phyloP scores from a whole-genome alignment of 2,888 invertebrate species.

The Trichogramma evanescens region DNA sequence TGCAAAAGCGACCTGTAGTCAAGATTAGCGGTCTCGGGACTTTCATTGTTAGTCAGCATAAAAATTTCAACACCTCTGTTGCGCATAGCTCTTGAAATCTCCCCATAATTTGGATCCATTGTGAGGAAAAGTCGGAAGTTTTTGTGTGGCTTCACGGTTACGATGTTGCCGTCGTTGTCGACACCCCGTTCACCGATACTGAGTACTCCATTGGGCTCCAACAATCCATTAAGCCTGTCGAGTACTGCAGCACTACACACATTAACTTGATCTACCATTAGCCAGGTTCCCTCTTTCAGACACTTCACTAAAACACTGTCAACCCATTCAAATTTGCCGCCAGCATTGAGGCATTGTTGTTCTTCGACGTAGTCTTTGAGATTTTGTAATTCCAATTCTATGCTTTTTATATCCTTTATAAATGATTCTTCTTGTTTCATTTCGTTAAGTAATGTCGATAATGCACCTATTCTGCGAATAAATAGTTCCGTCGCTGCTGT shows the following conservation, averaged over 20 bases:
- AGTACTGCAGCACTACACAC: conserved; percentile 93
- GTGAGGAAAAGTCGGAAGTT: conserved; percentile 91
- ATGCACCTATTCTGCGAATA: conserved; percentile 42
- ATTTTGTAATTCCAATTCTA: conserved; percentile 42
- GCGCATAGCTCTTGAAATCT: conserved; percentile 96
- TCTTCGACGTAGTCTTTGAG: conserved; percentile 49
- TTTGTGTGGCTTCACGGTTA: conserved; percentile 73
- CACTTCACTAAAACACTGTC: conserved; percentile 84
- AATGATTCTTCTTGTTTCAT: conserved; percentile 27
- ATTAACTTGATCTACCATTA: conserved; percentile 88
- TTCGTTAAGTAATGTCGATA: conserved; percentile 37
- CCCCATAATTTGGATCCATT: conserved; percentile 91
- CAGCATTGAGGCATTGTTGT: conserved; percentile 63
- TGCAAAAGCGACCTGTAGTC: conserved; percentile 54
- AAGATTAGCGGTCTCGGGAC: conserved; percentile 24
- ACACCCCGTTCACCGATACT: conserved; percentile 88
- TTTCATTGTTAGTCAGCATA: conserved; percentile 42
- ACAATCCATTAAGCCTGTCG: conserved; percentile 88
- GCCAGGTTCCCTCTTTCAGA: conserved; percentile 73
- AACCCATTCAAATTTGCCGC: conserved; percentile 91
- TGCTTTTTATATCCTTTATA: conserved; percentile 33
- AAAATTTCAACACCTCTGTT: conserved; percentile 94
- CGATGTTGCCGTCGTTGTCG: conserved; percentile 60
- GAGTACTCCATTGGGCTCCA: conserved; percentile 87
- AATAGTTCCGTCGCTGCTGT: conserved; percentile 47